Conservation (phyloP, 2,888 invertebrate species). For the Polyommatus iphigenia region DNA sequence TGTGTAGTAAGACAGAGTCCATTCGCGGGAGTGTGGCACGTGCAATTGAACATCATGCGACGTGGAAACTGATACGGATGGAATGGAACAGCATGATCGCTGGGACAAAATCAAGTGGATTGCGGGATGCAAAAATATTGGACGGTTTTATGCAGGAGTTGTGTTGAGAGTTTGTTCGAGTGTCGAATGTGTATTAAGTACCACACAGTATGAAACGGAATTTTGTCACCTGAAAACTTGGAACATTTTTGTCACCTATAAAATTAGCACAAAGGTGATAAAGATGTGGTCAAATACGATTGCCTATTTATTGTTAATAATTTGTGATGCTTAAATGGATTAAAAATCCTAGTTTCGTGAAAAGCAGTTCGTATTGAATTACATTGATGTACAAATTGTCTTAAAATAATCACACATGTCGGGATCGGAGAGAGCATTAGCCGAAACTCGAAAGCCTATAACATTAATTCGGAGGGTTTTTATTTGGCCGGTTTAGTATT, state of each 20-base stretch:
- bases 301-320: no score
- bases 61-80: conserved; percentile 67
- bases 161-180: not conserved
- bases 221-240: no score
- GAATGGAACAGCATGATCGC: conserved; percentile 8
- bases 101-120: conserved; percentile 10
- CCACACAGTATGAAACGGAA: not conserved
- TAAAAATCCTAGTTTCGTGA: no score
- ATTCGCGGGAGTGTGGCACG: conserved; percentile 50
- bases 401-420: not conserved
- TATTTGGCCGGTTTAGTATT: not conserved
- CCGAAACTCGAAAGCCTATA: not conserved
- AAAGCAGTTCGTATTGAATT: no score
- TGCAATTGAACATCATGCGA: conserved; percentile 71
- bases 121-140: conserved; percentile 16
- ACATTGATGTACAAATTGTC: no score
- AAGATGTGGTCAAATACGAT: no score
- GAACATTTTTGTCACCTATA: no score
- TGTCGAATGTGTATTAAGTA: not conserved
- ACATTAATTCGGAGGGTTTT: not conserved
- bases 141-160: not conserved
- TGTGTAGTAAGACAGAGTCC: conserved; percentile 34
- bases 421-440: not conserved
- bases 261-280: no score
- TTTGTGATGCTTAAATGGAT: no score